phyloP scores from a whole-genome alignment of 2,113 vertebrate species.

The Oreotrochilus melanogaster region DNA sequence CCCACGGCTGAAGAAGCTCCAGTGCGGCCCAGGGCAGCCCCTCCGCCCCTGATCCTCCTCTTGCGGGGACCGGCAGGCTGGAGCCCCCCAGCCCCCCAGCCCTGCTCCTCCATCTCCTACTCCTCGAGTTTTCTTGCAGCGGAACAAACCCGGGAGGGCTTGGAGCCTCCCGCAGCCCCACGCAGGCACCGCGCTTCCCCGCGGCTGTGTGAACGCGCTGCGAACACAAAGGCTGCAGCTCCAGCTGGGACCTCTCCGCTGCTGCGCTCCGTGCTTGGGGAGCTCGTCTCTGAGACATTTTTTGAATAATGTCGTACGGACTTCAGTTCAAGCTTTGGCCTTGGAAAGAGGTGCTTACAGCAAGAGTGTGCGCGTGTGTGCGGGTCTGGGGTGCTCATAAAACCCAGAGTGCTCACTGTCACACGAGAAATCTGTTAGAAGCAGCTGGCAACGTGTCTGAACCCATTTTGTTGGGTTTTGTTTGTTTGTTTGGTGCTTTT shows the following conservation, averaged over 20 bases:
- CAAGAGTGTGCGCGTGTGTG: neutral
- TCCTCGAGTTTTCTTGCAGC: too few species aligned
- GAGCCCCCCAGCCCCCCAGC: neutral
- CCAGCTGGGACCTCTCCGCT: rapidly evolving
- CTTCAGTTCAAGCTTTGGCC: neutral
- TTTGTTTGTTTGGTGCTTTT: too few species aligned
- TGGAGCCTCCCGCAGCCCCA: too few species aligned
- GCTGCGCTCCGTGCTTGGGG: rapidly evolving
- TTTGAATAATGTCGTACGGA: too few species aligned
- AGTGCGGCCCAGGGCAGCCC: too few species aligned
- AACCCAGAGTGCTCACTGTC: neutral
- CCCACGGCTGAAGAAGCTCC: neutral
- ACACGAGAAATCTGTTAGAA: neutral
- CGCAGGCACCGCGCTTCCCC: neutral
- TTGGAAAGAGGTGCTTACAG: neutral
- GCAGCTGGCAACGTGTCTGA: neutral
- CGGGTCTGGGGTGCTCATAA: neutral
- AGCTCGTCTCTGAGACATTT: neutral
- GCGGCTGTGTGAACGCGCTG: rapidly evolving
- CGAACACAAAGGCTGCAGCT: rapidly evolving
- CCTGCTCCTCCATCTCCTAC: too few species aligned
- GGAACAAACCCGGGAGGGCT: rapidly evolving
- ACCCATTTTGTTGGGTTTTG: too few species aligned
- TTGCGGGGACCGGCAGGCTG: neutral
- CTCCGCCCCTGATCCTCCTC: too few species aligned